Percentiles rank a stretch among this genome's conserved stretches.
phyloP scores from a whole-genome alignment of 2,888 invertebrate genomes.

The Dendrolimus houi region DNA sequence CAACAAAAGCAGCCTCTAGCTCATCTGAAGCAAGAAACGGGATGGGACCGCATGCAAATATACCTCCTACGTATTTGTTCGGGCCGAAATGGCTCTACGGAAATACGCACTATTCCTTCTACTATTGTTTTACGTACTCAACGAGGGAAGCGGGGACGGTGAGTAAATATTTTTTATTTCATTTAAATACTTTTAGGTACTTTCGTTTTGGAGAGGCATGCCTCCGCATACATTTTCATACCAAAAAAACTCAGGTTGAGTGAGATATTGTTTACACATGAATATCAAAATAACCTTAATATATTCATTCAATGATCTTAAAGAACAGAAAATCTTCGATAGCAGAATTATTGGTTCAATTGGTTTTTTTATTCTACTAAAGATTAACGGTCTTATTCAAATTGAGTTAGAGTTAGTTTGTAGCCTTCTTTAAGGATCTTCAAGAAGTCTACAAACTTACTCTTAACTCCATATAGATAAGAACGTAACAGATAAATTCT shows the following conservation, averaged over 20 bases:
- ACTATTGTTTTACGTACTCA: constrained; percentile 53
- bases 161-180: constrained; percentile 44
- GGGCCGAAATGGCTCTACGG: constrained; percentile 62
- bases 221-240: constrained; percentile 28
- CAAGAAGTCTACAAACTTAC: too few relatives aligned
- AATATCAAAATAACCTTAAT: background rate
- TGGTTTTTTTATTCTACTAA: too few relatives aligned
- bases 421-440: too few relatives aligned
- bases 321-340: constrained; percentile 1
- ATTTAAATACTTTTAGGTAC: constrained; percentile 25
- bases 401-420: too few relatives aligned
- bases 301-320: background rate
- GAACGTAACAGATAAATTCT: too few relatives aligned
- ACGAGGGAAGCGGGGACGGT: constrained; percentile 47
- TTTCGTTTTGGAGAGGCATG: constrained; percentile 34
- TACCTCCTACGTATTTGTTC: constrained; percentile 44
- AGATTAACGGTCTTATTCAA: too few relatives aligned
- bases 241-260: constrained; percentile 8
- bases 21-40: constrained; percentile 35
- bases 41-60: constrained; percentile 60
- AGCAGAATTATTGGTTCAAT: too few relatives aligned
- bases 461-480: too few relatives aligned
- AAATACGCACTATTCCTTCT: constrained; percentile 44
- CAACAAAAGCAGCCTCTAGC: constrained; percentile 19
- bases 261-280: constrained; percentile 3